These are phyloP conservation scores for Echinometra lucunter DNA, from an alignment of 53 echinoderm and acorn worm genomes.

Conservation along the genomic window DNA sequence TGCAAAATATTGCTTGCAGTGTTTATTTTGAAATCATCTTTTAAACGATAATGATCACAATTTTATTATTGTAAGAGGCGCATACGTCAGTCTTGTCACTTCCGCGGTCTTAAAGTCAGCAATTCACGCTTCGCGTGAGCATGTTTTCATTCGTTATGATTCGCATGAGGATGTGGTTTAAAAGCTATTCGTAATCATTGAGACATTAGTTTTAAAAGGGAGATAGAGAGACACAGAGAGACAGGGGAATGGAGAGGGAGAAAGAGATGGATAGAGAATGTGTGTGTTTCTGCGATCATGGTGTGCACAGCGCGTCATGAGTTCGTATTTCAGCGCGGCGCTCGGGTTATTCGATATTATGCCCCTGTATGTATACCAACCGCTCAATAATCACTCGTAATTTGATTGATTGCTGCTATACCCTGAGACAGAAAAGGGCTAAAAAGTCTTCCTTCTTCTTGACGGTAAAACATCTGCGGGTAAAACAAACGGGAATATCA, in stretches of 20 bases:
- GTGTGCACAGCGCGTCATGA: background rate
- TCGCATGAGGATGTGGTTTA: background rate
- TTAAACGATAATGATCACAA: no score
- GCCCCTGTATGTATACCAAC: slow-evolving; percentile 8
- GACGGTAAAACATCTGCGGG: slow-evolving; percentile 45
- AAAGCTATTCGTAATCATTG: background rate
- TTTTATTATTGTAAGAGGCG: no score
- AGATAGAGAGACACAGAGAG: background rate
- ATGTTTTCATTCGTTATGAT: background rate
- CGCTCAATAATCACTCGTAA: slow-evolving; percentile 52
- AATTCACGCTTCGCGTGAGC: no score
- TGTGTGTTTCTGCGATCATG: background rate
- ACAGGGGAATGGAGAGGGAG: background rate
- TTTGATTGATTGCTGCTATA: slow-evolving; percentile 57
- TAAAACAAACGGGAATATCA: slow-evolving; percentile 54
- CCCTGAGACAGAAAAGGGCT: slow-evolving; percentile 32
- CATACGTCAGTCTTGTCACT: background rate
- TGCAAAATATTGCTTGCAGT: no score
- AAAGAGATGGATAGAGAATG: background rate
- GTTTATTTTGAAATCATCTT: no score
- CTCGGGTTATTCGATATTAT: slow-evolving; percentile 41
- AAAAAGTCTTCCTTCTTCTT: background rate
- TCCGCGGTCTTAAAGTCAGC: no score
- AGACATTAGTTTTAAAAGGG: background rate
- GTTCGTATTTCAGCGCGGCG: slow-evolving; percentile 43